Percentiles rank a stretch among this genome's conserved stretches.
phyloP scores from a whole-genome alignment of 2,888 invertebrate genomes.

The Copidosoma aretas region DNA sequence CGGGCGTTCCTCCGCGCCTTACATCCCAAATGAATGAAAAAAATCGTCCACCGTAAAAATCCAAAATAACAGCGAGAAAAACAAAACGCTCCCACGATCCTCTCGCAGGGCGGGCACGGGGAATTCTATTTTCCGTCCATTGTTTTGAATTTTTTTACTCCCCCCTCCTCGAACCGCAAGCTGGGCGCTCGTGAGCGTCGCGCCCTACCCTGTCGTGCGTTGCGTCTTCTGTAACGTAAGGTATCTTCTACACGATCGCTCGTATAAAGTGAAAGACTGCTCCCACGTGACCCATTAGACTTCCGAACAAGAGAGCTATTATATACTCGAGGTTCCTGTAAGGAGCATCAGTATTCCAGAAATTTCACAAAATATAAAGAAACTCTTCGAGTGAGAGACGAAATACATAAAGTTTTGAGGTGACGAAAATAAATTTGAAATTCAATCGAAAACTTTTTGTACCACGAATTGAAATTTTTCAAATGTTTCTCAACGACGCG shows the following conservation, averaged over 20 bases:
- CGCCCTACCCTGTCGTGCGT: no score
- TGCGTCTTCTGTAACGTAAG: no score
- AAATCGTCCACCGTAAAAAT: background rate
- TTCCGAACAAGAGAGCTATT: background rate
- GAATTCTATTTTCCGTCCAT: conserved; percentile 28
- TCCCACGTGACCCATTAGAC: conserved; percentile 53
- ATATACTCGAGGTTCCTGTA: no score
- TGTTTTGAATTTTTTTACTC: conserved; percentile 20
- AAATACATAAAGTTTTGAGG: no score
- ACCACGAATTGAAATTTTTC: no score
- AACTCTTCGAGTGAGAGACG: no score
- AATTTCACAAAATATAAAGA: no score
- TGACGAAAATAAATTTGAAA: no score
- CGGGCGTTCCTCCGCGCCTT: background rate
- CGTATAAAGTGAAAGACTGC: conserved; percentile 45
- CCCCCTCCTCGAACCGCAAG: background rate
- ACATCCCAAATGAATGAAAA: background rate
- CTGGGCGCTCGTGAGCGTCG: no score
- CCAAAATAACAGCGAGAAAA: background rate
- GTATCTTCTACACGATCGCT: conserved; percentile 17
- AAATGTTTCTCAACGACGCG: no score
- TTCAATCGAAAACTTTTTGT: no score
- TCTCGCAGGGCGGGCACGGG: background rate
- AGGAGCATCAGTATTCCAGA: no score
- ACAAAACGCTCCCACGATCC: conserved; percentile 20